Base-by-base conservation (phyloP, 2,797 vertebrate genomes). In the Brotula barbata region DNA sequence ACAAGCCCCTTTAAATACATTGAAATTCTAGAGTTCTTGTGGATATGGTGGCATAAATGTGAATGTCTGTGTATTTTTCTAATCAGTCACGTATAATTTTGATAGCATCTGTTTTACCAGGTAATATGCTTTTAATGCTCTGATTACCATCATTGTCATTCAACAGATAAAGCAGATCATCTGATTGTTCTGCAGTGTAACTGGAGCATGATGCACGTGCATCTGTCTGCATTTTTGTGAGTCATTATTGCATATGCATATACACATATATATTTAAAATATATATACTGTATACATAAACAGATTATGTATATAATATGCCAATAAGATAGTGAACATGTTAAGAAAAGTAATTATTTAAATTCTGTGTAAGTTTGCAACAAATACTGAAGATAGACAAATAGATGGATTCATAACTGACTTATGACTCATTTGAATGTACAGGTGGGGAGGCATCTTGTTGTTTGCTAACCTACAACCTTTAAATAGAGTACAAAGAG, bases 401-500 rank as follows among this genome's bases (percentile, higher is more conserved):
- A 73, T 31, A 16, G 42, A 68, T 64, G 25, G 45, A 79, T 77
- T 61, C 53, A 77, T 86, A 75, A 77, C 82, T 85, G 80, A 80
- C 49, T 73, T 63, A 75, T 67, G 71, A 87, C 73, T 86, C 80
- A 87, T 81, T 86, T 76, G 56, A 75, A 65, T 59, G 73, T 70
- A 79, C 83, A 87, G 83, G 80, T 89, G 83, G 77, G 77, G 60
- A 70, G 77, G 71, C 67, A 78, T 84, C 76, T 76, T 88, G 72
- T 82, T 84, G 82, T 87, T 84, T 83, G 74, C 80, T 89, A 85
- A 86, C 85, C 85, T 83, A 60, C 69, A 81, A 88, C 86, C 87
- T 90, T 87, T 87, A 86, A 84, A 90, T 87, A 86, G 78, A 87
- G 84, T 67, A 84, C 68, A 88, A 85, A 86, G 65, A 76, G 77